Conservation (phyloP, 2,797 vertebrate species). For the Valencia hispanica region DNA sequence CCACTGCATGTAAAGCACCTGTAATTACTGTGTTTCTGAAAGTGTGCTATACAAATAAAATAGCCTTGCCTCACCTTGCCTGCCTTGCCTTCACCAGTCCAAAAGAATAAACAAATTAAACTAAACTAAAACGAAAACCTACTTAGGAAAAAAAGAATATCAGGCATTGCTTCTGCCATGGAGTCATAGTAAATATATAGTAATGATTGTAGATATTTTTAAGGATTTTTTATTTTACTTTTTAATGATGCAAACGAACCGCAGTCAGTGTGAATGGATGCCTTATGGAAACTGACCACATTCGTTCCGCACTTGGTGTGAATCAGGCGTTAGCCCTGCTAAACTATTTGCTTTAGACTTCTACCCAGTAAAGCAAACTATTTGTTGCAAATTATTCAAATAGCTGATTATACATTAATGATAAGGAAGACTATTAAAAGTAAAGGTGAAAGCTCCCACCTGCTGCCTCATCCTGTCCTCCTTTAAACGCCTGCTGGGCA, state of each 20-base stretch:
- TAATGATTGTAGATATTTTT: not conserved
- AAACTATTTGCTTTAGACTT: slow-evolving; percentile 15
- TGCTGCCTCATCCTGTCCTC: slow-evolving; percentile 25
- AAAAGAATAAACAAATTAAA: not conserved
- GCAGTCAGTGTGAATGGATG: too few relatives aligned
- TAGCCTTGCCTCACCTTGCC: too few relatives aligned
- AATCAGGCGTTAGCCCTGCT: not conserved
- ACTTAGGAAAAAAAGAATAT: not conserved
- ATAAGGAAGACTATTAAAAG: slow-evolving; percentile 21
- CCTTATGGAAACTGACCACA: too few relatives aligned
- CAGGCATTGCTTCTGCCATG: not conserved
- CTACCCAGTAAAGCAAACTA: slow-evolving; percentile 6
- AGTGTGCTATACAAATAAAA: too few relatives aligned
- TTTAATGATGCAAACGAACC: too few relatives aligned
- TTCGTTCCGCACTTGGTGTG: too few relatives aligned
- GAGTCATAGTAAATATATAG: not conserved
- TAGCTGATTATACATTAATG: slow-evolving; percentile 10
- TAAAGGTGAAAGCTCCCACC: slow-evolving; percentile 35
- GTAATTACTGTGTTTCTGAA: too few relatives aligned
- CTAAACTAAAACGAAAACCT: not conserved
- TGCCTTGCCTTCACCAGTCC: not conserved
- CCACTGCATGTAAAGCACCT: too few relatives aligned
- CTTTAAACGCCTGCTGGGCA: slow-evolving; percentile 28
- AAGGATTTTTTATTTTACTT: not conserved
- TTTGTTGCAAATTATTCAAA: slow-evolving; percentile 12